Base-by-base conservation (phyloP, 37 sponge, comb jelly and placozoan species). In the Lycopodina hypogea region DNA sequence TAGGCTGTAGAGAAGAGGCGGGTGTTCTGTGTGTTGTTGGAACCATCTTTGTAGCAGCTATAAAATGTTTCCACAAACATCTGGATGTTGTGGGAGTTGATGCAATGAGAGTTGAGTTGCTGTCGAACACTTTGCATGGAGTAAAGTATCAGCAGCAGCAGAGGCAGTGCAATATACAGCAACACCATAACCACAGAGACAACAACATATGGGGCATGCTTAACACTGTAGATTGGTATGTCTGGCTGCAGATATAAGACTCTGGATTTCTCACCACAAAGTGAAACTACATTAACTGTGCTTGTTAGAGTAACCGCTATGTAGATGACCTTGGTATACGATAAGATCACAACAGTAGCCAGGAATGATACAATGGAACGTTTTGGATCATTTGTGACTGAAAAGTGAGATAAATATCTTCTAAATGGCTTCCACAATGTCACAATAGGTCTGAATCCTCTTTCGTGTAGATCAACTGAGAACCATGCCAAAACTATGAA, bases 241-340 rank as follows among this genome's bases (percentile, higher is more conserved):
- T 29, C 36, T 66, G 64, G 79, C 11, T 78, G 60, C 24, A 70
- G 26, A 38, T 71, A 39, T 32, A 80, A 29, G 14, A 56, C 35
- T 18, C 11, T 32, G 33, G 24, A 18, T 23, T n/a, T 30, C 32
- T 7, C 24, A 21, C 60, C 56, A 45, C 38, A 26, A 1, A 60
- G 6, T 22, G 21, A 35, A 42, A 21, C 6, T 55, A 39, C 61
- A 3, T 8, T 14, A 9, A 58, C 30, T 15, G 45, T 33, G 26
- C 70, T 53, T 6, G 56, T 34, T 0, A 80, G 19, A 29, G 69
- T 70, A n/a, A 34, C 37, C 0, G 60, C 37, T 1, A 80, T 28
- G 19, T 57, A 69, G 57, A 80, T 24, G 3, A 80, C 38, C 24
- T 56, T 80, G 14, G 80, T 48, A 45, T 70, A 80, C 22, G 80